Evolutionary conservation across 2,888 invertebrate species (phyloP).

Genomic region (Andrena minutula): DNA sequence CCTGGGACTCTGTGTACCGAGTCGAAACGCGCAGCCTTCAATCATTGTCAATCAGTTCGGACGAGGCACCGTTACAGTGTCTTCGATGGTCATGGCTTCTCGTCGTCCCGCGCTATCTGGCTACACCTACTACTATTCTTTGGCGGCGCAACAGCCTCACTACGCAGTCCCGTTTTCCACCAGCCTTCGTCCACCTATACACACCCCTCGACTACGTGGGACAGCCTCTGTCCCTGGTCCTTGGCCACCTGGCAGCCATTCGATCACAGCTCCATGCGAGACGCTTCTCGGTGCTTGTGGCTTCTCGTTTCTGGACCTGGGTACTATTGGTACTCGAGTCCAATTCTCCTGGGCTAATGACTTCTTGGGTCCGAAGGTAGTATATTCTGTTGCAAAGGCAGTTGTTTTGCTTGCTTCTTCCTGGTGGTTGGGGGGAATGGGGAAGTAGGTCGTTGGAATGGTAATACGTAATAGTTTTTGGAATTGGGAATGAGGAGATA

Average conservation of each 20-base stretch:
- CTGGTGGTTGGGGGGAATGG: too few relatives aligned
- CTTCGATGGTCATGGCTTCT: constrained; percentile 54
- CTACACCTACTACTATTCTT: constrained; percentile 73
- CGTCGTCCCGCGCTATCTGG: constrained; percentile 55
- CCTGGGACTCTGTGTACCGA: constrained; percentile 46
- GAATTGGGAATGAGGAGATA: too few relatives aligned
- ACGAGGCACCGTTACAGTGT: constrained; percentile 78
- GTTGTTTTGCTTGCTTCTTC: too few relatives aligned
- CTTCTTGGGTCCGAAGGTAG: too few relatives aligned
- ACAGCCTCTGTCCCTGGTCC: constrained; percentile 24
- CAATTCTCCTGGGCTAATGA: constrained; percentile 6
- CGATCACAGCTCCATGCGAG: constrained; percentile 21
- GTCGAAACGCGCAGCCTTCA: constrained; percentile 73
- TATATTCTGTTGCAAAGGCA: too few relatives aligned
- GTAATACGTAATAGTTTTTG: too few relatives aligned
- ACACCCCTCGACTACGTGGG: constrained; percentile 36
- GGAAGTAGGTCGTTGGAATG: too few relatives aligned
- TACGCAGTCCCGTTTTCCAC: constrained; percentile 70
- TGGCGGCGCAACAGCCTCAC: constrained; percentile 65
- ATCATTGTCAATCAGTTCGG: constrained; percentile 80
- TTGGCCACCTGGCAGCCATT: constrained; percentile 41
- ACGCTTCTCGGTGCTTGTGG: not conserved
- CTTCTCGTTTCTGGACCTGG: not conserved
- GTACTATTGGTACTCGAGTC: not conserved
- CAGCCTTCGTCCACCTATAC: constrained; percentile 46